Conservation (phyloP, 1,140 invertebrate genomes). For the Conus ventricosus region DNA sequence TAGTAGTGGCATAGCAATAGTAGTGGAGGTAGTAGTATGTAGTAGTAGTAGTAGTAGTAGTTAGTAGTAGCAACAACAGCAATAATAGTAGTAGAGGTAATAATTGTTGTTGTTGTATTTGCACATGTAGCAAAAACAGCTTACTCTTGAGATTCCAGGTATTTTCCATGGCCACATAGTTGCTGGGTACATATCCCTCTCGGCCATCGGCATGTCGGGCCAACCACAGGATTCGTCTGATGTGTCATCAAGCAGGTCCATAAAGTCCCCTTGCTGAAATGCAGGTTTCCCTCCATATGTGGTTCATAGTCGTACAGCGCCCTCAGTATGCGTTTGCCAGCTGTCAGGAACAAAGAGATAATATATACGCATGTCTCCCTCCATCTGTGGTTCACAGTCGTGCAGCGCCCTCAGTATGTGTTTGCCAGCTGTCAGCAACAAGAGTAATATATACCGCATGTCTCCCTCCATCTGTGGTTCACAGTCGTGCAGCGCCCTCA, state of each 20-base stretch:
- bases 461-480: too few species aligned
- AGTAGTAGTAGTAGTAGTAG: background rate
- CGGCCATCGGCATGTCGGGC: too few species aligned
- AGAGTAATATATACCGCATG: too few species aligned
- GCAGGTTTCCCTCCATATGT: conserved; percentile 62
- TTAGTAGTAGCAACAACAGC: background rate
- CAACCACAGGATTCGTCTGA: too few species aligned
- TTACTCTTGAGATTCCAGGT: conserved; percentile 60
- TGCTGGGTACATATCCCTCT: conserved; percentile 33
- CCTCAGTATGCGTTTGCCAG: background rate
- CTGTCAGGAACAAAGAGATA: too few species aligned
- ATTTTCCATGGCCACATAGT: conserved; percentile 66
- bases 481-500: too few species aligned
- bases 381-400: too few species aligned
- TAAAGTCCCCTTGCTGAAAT: conserved; percentile 64
- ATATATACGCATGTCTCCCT: too few species aligned
- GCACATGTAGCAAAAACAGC: conserved; percentile 1
- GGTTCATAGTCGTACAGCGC: conserved; percentile 63
- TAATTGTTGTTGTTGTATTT: background rate
- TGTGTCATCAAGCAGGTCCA: conserved; percentile 43
- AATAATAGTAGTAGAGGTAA: background rate
- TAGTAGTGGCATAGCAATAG: too few species aligned
- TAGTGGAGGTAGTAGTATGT: too few species aligned
- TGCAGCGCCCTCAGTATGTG: too few species aligned
- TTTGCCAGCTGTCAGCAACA: too few species aligned